Base-by-base conservation (phyloP, 2,888 invertebrate genomes). In the Noctua comes region DNA sequence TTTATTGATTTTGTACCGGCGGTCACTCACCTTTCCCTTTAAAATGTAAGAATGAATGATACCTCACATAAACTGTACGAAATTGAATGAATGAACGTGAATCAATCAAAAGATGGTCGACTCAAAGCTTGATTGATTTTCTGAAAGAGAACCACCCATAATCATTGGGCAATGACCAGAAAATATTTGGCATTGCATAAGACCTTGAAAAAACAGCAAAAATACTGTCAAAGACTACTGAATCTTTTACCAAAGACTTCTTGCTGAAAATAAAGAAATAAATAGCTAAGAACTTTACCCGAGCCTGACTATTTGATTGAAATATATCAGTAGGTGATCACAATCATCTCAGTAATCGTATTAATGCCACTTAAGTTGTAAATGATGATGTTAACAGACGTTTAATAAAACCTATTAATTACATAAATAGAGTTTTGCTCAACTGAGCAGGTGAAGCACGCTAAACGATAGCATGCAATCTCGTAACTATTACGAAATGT, bases 401-500 rank as follows among this genome's bases (percentile, higher is more conserved):
- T 80, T 71, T 36, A 85, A 82, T 64, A 68, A 78, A 77, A 36
- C 57, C 62, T 65, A 77, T 76, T 76, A 78, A 86, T 80, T 86
- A 83, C 77, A 74, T 83, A 77, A 64, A 76, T 71, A 72, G 24
- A 43, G 68, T 66, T 82, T 82, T 73, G 72, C 65, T 83, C 57
- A 76, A 83, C 51, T 75, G 64, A 80, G 40, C 73, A 83, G 77
- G 71, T 59, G 85, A 85, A 85, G 64, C 80, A 83, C 79, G 85
- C 68, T 78, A 77, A 83, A 83, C 48, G 69, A 36, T 79, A 68
- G 51, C 83, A 85, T 76, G 83, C 83, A 11, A 83, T 85, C 79
- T 85, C 77, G 74, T 87, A 81, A 83, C 72, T 62, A 24, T 86
- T 86, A 86, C 43, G 81, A 84, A 86, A 81, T 74, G 68, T 59